These are phyloP conservation scores for Bursaphelenchus okinawaensis DNA, from an alignment of 2,888 invertebrate genomes.

Conservation along the genomic window DNA sequence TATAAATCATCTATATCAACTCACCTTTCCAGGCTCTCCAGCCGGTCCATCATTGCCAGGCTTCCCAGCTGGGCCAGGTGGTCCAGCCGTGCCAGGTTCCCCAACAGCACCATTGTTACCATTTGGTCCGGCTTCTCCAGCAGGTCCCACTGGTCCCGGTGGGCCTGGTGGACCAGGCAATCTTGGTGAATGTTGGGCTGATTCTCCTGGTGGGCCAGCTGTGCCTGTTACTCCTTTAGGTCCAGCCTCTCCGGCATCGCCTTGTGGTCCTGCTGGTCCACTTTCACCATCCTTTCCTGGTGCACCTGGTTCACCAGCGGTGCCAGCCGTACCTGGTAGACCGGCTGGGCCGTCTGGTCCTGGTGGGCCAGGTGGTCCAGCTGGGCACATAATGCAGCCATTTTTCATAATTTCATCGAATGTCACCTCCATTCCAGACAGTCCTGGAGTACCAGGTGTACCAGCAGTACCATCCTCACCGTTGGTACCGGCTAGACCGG, in stretches of 20 bases:
- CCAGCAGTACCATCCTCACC: constrained; percentile 2
- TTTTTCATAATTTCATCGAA: background rate
- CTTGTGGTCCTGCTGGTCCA: background rate
- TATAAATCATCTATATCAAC: background rate
- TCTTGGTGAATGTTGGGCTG: background rate
- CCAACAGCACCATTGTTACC: background rate
- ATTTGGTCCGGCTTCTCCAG: background rate
- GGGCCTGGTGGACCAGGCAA: background rate
- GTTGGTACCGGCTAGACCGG: background rate
- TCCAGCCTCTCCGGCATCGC: background rate
- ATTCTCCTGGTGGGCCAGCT: background rate
- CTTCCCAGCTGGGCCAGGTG: background rate
- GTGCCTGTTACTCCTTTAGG: background rate
- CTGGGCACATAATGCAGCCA: constrained; percentile 1
- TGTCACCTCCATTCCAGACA: background rate
- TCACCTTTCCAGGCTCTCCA: constrained; percentile 1
- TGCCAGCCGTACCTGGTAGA: background rate
- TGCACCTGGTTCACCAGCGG: background rate
- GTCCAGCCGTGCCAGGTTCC: background rate
- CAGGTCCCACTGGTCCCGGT: background rate
- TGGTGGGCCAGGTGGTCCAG: constrained; percentile 22
- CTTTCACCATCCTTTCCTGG: background rate
- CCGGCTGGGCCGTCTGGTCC: constrained; percentile 3
- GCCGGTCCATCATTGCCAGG: background rate
- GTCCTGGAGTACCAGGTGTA: background rate